Evolutionary conservation across 2,797 vertebrate species (phyloP), one percentile per base, ranked within the genome.

Genomic region (Arnoldichthys spilopterus): DNA sequence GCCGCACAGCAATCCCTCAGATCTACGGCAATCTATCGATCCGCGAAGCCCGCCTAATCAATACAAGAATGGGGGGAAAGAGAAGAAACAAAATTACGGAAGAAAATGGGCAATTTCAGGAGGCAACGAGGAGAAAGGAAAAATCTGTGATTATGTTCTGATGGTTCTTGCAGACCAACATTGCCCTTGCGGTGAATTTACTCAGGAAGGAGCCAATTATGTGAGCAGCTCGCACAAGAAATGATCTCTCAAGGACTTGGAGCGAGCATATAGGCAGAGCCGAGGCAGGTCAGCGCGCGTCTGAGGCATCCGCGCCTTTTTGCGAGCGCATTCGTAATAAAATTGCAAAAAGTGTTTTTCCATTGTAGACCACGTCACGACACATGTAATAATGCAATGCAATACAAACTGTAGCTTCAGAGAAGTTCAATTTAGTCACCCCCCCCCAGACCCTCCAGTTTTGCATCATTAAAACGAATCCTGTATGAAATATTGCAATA

Each of bases 21-120:
- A 92, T 92, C 91, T 93, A 91, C 91, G 91, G 87, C 90, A 89
- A 92, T 92, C 90, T 91, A 93, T 92, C 88, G 91, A 94, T 92
- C 86, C 63, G 18, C 67, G 45, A 0, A 85, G 87, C 80, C 88
- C 91, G 90, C 91, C 89, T 87, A 89, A 92, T 93, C 91, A 86
- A 91, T 91, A 90, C 24, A 4, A 51, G 72, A 53, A 49, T 62
- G 86, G 87, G 84, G 90, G 86, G 85, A 85, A 84, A 86, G 82
- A 66, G 85, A 80, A n/a, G 86, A 91, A 91, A 92, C 91, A 91
- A 91, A 89, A 91, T 88, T 90, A 90, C 88, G 84, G 85, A 88
- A 90, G 89, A 91, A 90, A 91, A 90, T 89, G 89, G 88, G 86
- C 90, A 92, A 90, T 91, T 90, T 91, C 90, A 90, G 81, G 81